Base-by-base conservation (phyloP, 1,140 invertebrate species). In the Mamestra configurata region DNA sequence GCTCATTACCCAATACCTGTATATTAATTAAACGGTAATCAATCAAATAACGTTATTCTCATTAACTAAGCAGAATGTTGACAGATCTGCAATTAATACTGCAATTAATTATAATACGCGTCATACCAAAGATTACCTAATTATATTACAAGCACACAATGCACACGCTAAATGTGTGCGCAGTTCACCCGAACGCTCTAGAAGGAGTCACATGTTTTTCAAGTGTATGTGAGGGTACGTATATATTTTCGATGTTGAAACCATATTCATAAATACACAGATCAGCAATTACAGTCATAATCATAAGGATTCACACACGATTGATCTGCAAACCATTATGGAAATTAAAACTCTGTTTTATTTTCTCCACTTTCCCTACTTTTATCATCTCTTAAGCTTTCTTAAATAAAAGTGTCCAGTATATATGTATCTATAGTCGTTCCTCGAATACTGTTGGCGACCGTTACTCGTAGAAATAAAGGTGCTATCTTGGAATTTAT, bases 401-500 rank as follows among this genome's bases (percentile, higher is more conserved):
- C 0, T 15, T 46, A 1, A 46, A 13, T 24, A 57, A 27, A 24
- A 4, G 24, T 27, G 11, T 2, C 6, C 15, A 27, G 1, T 57
- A 24, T 22, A 20, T 55, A 57, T 10, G 53, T 24, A 0, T 15
- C 11, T 49, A 27, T 24, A 55, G 57, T 6, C 0, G 40, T 11
- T 22, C 15, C 51, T 49, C 15, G 18, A 22, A 57, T 37, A 35
- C 4, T 22, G 20, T 68, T 40, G 20, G 35, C 15, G 22, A 35
- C 20, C 13, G 66, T 79, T 72, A 10, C n/a, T 72, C 22, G 35
- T 79, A 46, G 11, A 61, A 37, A 43, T 43, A 20, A 31, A 43
- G 40, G 66, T 37, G 55, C 66, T 79, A 70, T 78, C 76, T 46
- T 31, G 24, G 1, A 51, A 79, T 79, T 79, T 79, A 79, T 72